phyloP scores from a whole-genome alignment of 2,797 vertebrate species.

The Linurgus olivaceus region DNA sequence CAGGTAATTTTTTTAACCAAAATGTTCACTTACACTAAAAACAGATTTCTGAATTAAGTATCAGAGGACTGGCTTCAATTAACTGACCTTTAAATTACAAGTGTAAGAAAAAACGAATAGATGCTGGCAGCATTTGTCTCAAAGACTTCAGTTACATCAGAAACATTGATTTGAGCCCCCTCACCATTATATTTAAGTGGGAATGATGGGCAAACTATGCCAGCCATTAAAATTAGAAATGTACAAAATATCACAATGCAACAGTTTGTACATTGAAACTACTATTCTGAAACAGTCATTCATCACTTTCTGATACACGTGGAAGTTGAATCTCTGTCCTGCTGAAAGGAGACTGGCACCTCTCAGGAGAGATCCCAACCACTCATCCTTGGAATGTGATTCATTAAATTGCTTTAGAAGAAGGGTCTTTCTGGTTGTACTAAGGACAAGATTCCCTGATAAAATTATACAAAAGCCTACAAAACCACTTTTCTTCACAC shows the following conservation, averaged over 20 bases:
- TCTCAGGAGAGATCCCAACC: not conserved
- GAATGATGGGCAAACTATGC: not conserved
- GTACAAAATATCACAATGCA: not conserved
- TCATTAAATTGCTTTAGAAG: not conserved
- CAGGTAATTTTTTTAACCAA: not conserved
- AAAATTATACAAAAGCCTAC: not conserved
- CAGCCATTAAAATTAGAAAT: not conserved
- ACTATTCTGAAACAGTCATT: not conserved
- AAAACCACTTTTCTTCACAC: not conserved
- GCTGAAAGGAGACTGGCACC: not conserved
- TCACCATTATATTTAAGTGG: not conserved
- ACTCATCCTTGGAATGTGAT: not conserved
- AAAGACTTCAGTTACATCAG: not conserved
- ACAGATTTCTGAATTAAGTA: not conserved
- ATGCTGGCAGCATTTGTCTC: not conserved
- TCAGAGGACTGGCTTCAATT: not conserved
- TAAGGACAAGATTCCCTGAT: not conserved
- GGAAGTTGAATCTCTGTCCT: not conserved
- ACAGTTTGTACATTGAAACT: not conserved
- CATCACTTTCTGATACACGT: not conserved
- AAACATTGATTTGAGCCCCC: not conserved
- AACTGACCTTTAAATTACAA: not conserved
- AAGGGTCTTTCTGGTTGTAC: not conserved
- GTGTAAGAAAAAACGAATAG: accelerated
- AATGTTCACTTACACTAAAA: not conserved